Conservation (phyloP, 2,113 vertebrate species). For the Tamias sibiricus region DNA sequence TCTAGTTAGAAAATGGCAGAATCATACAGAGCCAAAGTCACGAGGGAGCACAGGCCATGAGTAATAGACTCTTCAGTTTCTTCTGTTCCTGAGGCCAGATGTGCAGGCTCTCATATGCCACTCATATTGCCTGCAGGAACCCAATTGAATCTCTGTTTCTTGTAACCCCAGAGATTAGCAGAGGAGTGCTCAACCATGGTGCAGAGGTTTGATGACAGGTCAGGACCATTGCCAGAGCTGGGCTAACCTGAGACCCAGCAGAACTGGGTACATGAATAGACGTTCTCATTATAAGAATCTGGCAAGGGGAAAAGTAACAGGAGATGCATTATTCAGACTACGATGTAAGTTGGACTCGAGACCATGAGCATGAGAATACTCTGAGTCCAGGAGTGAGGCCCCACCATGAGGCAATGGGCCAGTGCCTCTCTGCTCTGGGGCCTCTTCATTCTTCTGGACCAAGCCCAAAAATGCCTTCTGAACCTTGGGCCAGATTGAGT, state of each 20-base stretch:
- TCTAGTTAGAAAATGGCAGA: neutral
- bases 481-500: neutral
- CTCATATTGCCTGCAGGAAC: neutral
- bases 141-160: neutral
- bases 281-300: neutral
- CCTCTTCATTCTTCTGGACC: neutral
- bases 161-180: neutral
- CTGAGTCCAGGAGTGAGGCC: neutral
- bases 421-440: neutral
- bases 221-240: neutral
- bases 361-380: neutral
- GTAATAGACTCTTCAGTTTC: neutral
- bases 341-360: neutral
- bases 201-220: neutral
- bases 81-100: neutral
- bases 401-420: too few relatives aligned
- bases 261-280: neutral
- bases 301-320: neutral
- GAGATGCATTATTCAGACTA: neutral
- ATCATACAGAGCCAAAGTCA: neutral
- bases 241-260: neutral
- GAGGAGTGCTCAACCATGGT: neutral
- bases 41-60: neutral
- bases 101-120: neutral
- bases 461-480: neutral